phyloP scores from a whole-genome alignment of 2,113 vertebrate genomes.

The Cathartes aura region DNA sequence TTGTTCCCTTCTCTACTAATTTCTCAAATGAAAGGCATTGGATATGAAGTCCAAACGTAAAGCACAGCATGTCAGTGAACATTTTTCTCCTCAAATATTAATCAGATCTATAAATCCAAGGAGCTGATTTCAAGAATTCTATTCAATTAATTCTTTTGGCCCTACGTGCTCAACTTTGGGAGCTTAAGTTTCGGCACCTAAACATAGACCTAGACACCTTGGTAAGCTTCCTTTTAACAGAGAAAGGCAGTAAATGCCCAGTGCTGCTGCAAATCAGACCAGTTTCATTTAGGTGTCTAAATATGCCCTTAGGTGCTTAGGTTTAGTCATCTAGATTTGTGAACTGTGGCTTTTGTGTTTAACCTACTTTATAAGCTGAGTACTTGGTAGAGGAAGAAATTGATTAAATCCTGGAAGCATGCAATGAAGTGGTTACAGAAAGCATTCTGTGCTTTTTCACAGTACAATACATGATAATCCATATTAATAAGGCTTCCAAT shows the following conservation, averaged over 20 bases:
- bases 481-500: conserved; percentile 68
- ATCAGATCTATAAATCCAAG: neutral
- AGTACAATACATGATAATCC: conserved; percentile 51
- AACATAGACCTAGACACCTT: neutral
- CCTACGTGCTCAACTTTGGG: neutral
- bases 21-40: neutral
- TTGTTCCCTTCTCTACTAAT: neutral
- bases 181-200: neutral
- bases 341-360: conserved; percentile 32
- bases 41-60: neutral
- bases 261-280: neutral
- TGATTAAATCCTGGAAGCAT: conserved; percentile 68
- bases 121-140: neutral
- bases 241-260: neutral
- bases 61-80: neutral
- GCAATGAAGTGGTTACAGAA: conserved; percentile 55
- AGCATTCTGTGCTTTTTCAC: conserved; percentile 55
- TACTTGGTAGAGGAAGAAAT: conserved; percentile 59
- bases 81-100: neutral
- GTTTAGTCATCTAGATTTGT: neutral
- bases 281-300: neutral
- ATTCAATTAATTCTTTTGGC: neutral
- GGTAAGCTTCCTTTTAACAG: neutral
- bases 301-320: neutral
- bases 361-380: conserved; percentile 32